Conservation (phyloP, 2,797 vertebrate genomes). For the Astyanax mexicanus region DNA sequence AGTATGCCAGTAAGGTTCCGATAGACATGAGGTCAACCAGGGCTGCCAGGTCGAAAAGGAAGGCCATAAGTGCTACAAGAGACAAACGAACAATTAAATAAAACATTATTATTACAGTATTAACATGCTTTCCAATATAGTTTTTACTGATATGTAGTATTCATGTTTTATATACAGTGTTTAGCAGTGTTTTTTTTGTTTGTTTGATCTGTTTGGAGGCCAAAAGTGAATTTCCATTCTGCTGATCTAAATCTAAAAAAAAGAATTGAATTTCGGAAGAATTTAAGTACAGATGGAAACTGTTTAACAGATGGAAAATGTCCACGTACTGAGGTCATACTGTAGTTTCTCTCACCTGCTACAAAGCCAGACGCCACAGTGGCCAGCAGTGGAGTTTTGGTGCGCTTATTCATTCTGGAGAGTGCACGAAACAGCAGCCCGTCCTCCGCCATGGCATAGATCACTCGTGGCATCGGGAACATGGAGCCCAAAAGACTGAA, state of each 20-base stretch:
- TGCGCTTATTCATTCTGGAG: constrained; percentile 82
- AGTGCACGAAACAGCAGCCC: constrained; percentile 90
- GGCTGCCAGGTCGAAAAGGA: constrained; percentile 89
- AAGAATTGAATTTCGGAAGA: too few species aligned
- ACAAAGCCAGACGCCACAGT: constrained; percentile 88
- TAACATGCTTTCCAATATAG: too few species aligned
- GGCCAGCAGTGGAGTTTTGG: constrained; percentile 90
- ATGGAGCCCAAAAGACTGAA: constrained; percentile 93
- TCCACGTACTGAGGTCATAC: background rate
- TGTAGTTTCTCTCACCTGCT: constrained; percentile 76
- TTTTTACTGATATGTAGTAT: too few species aligned
- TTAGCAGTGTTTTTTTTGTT: too few species aligned
- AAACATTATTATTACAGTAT: too few species aligned
- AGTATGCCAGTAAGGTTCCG: constrained; percentile 93
- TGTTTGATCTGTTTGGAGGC: too few species aligned
- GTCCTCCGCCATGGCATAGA: constrained; percentile 96
- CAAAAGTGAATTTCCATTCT: too few species aligned
- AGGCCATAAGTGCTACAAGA: constrained; percentile 87
- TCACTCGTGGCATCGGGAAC: constrained; percentile 98
- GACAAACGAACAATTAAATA: background rate
- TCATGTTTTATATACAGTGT: too few species aligned
- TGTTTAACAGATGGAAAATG: too few species aligned
- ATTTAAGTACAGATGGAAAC: background rate
- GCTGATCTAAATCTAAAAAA: too few species aligned
- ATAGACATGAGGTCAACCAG: constrained; percentile 98